Percentiles rank a stretch among this genome's conserved stretches.
These are phyloP conservation scores for Zingel zingel DNA, from an alignment of 2,113 vertebrate species.

Conservation along the genomic window DNA sequence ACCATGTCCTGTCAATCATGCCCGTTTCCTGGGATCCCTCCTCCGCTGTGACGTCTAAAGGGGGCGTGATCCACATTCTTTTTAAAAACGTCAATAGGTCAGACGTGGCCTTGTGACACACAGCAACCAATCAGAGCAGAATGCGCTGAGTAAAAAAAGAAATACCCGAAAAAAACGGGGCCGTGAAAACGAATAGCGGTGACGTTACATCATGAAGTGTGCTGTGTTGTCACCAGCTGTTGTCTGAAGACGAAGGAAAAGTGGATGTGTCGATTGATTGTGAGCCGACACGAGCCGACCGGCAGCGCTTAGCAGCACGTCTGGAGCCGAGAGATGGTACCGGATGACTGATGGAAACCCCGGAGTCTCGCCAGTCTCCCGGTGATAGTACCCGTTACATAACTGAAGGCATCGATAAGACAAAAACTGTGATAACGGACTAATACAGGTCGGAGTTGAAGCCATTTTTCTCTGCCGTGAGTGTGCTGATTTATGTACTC, in stretches of 20 bases:
- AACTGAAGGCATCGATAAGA: slow-evolving; percentile 50
- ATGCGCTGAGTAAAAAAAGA: slow-evolving; percentile 35
- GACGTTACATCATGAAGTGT: slow-evolving; percentile 69
- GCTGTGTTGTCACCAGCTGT: slow-evolving; percentile 81
- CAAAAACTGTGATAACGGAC: slow-evolving; percentile 65
- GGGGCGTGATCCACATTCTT: slow-evolving; percentile 44
- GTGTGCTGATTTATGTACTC: slow-evolving; percentile 29
- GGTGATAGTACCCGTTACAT: slow-evolving; percentile 37
- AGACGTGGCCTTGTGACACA: slow-evolving; percentile 39
- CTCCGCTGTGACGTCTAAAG: slow-evolving; percentile 55
- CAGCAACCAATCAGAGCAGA: slow-evolving; percentile 54
- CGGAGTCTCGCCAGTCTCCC: slow-evolving; percentile 28
- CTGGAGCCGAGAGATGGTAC: not conserved
- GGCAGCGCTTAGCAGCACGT: not conserved
- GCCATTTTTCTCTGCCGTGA: slow-evolving; percentile 66
- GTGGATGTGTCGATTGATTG: slow-evolving; percentile 35
- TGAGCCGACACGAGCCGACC: not conserved
- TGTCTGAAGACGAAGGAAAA: slow-evolving; percentile 56
- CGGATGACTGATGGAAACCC: slow-evolving; percentile 24
- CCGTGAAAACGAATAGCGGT: slow-evolving; percentile 44
- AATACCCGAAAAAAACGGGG: not conserved
- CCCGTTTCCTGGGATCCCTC: slow-evolving; percentile 4
- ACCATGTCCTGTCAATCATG: slow-evolving; percentile 6
- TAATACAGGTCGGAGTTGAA: slow-evolving; percentile 66
- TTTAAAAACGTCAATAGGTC: slow-evolving; percentile 52